A percentile compares a stretch with the other conserved stretches of the same genome.
Evolutionary conservation across 2,888 invertebrate genomes (phyloP).

Genomic region (Macaria notata): DNA sequence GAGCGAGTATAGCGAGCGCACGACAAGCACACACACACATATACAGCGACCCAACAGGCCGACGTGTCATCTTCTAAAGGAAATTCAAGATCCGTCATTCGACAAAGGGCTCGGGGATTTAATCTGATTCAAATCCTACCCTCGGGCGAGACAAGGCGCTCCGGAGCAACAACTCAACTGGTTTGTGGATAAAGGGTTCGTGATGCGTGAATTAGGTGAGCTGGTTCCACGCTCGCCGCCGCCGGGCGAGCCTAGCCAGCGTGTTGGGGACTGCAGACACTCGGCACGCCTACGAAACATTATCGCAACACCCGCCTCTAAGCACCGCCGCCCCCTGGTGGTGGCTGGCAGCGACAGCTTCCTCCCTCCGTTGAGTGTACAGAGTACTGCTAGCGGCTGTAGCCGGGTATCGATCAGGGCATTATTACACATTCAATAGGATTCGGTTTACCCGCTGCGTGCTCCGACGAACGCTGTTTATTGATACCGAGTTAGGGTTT

Average conservation of each 20-base stretch:
- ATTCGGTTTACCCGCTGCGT: constrained; percentile 3
- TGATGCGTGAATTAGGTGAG: constrained; percentile 1
- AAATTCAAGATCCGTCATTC: too few species aligned
- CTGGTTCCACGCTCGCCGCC: not conserved
- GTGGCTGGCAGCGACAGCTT: not conserved
- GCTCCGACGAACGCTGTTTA: constrained; percentile 15
- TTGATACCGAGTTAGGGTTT: constrained; percentile 16
- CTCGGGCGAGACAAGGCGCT: not conserved
- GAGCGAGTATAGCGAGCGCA: too few species aligned
- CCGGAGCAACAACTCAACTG: not conserved
- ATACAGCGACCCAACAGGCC: too few species aligned
- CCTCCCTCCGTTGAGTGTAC: constrained; percentile 12
- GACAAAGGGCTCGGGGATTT: not conserved
- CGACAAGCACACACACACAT: too few species aligned
- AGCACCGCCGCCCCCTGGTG: not conserved
- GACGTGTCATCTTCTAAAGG: too few species aligned
- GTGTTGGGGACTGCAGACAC: not conserved
- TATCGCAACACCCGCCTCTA: constrained; percentile 1
- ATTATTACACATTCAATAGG: constrained; percentile 11
- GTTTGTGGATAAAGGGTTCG: constrained; percentile 6
- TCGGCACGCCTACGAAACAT: not conserved
- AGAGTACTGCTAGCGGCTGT: constrained; percentile 19
- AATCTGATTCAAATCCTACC: not conserved
- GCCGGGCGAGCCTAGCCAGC: too few species aligned
- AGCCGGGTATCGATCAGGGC: constrained; percentile 23